Base-by-base conservation (phyloP, 92 coral and sea anemone genomes). In the Phenganax stokvisi region DNA sequence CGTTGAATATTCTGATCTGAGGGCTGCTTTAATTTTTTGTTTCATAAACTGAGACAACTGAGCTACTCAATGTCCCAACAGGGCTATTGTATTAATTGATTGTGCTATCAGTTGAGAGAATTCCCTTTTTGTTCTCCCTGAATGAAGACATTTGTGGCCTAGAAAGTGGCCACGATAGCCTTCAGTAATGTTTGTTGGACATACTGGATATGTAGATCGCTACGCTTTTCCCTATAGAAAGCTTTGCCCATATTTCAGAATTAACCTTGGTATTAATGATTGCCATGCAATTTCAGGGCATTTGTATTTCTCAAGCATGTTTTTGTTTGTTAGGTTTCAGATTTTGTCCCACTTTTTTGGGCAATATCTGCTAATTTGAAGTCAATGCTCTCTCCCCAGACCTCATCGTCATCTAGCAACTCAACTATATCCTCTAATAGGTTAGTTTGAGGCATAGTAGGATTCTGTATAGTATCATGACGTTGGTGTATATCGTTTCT, bases 351-450 rank as follows among this genome's bases (percentile, higher is more conserved):
- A 30, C 75, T 82, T 53, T 60, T 81, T 28, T 4, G 52, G 12
- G 88, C 76, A 54, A 85, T 71, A 54, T 64, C 88, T 6, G 88
- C 88, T 67, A 81, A 25, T 65, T 58, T 66, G 51, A 47, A 54
- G n/a, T 57, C 54, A 61, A 57, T 51, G 58, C 80, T 60, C 12
- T 71, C 66, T 81, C 82, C 76, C 53, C 75, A 59, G 64, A 74
- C 81, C 52, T 85, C 85, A 37, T 85, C 88, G 1, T 80, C 81
- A 20, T 59, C 65, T 0, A 59, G 65, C 1, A 4, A 37, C 47
- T 37, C n/a, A n/a, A n/a, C n/a, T n/a, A n/a, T n/a, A n/a, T n/a
- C n/a, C n/a, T n/a, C n/a, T n/a, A n/a, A n/a, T n/a, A n/a, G n/a
- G n/a, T n/a, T n/a, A n/a, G n/a, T n/a, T n/a, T n/a, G n/a, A n/a